Percentiles rank a stretch among this genome's conserved stretches.
These are phyloP conservation scores for Scolopax mira DNA, from an alignment of 2,113 vertebrate genomes.

Conservation along the genomic window DNA sequence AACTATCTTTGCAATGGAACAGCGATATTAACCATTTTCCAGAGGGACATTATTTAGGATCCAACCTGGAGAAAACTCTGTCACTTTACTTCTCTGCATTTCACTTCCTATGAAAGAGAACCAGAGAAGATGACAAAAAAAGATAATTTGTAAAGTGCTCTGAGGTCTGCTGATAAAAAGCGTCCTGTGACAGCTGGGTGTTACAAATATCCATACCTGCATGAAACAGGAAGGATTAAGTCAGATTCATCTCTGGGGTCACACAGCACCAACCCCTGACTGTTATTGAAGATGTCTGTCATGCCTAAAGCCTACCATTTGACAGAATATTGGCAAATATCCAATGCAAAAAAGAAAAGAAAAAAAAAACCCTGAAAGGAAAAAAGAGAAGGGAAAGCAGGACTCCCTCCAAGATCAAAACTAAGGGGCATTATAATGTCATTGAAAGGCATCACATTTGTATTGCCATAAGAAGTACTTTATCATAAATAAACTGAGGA, in stretches of 20 bases:
- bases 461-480: background rate
- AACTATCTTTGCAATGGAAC: rapidly evolving
- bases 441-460: background rate
- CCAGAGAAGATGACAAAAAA: background rate
- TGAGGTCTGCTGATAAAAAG: background rate
- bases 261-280: background rate
- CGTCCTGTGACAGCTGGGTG: background rate
- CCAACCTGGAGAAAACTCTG: background rate
- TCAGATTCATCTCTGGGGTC: background rate
- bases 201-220: background rate
- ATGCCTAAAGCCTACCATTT: background rate
- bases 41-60: background rate
- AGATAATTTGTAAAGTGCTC: background rate
- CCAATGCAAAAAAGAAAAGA: background rate
- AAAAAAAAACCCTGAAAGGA: background rate
- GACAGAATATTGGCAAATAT: background rate
- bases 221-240: background rate
- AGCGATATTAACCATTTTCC: rapidly evolving
- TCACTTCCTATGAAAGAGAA: background rate
- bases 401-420: background rate
- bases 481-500: background rate
- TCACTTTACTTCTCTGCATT: background rate
- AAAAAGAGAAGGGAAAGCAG: background rate
- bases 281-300: background rate
- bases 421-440: background rate